Evolutionary conservation across 2,113 vertebrate species (phyloP).

Genomic region (Pampusana beccarii): DNA sequence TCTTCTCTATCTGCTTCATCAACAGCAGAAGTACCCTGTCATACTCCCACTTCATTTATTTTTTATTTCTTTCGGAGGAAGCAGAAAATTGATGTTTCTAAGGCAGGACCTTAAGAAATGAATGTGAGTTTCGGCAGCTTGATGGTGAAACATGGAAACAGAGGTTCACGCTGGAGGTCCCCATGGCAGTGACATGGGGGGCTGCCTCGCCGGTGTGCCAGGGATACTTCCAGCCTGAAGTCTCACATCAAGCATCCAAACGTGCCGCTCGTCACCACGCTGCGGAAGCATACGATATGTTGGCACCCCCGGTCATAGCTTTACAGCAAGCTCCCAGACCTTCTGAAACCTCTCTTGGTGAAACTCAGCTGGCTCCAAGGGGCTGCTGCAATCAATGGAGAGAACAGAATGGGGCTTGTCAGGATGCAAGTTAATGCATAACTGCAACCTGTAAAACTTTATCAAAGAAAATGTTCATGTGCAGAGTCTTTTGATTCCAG

Average conservation of each 20-base stretch:
- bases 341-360: not conserved
- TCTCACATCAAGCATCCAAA: not conserved
- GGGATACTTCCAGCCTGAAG: not conserved
- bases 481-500: constrained; percentile 36
- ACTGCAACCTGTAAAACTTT: not conserved
- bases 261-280: not conserved
- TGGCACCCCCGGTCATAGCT: not conserved
- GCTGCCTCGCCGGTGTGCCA: not conserved
- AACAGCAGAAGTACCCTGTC: not conserved
- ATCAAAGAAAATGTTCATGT: not conserved
- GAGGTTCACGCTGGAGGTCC: not conserved
- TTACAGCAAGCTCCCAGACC: not conserved
- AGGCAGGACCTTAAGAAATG: not conserved
- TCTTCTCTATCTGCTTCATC: not conserved
- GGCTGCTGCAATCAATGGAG: fast-evolving
- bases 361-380: not conserved
- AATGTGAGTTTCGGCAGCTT: not conserved
- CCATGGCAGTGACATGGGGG: not conserved
- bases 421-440: not conserved
- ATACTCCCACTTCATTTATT: not conserved
- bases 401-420: not conserved
- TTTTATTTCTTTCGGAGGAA: not conserved
- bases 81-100: not conserved
- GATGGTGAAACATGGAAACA: not conserved
- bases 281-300: not conserved